phyloP scores from a whole-genome alignment of 2,797 vertebrate genomes.

The Hipposideros larvatus region DNA sequence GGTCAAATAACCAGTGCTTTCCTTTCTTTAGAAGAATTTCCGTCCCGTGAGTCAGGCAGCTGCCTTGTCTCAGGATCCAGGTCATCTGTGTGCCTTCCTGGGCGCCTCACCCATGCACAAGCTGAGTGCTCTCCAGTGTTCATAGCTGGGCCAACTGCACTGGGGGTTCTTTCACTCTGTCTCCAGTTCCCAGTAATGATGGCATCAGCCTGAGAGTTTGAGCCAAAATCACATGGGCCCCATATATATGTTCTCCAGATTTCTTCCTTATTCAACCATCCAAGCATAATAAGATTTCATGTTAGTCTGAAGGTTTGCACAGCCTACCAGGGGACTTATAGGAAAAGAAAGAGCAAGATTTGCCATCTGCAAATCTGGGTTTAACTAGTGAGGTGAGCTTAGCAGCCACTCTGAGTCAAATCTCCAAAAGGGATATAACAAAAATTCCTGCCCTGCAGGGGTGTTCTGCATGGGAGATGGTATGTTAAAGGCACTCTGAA shows the following conservation, averaged over 20 bases:
- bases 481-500: not conserved
- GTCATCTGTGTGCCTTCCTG: not conserved
- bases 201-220: not conserved
- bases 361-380: not conserved
- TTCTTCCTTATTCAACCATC: not conserved
- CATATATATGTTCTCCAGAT: not conserved
- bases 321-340: not conserved
- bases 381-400: not conserved
- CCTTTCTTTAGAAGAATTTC: not conserved
- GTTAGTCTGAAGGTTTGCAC: not conserved
- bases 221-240: not conserved
- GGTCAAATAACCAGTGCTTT: not conserved
- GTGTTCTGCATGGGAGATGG: not conserved
- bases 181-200: not conserved
- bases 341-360: not conserved
- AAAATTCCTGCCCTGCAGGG: not conserved
- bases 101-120: accelerated
- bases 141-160: accelerated
- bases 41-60: not conserved
- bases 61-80: not conserved
- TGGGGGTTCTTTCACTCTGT: not conserved
- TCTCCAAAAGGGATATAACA: not conserved
- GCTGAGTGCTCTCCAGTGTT: not conserved
- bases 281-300: not conserved
- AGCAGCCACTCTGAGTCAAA: not conserved